Percentiles rank a stretch among this genome's conserved stretches.
phyloP scores from a whole-genome alignment of 2,113 vertebrate species.

The Otocyon megalotis region DNA sequence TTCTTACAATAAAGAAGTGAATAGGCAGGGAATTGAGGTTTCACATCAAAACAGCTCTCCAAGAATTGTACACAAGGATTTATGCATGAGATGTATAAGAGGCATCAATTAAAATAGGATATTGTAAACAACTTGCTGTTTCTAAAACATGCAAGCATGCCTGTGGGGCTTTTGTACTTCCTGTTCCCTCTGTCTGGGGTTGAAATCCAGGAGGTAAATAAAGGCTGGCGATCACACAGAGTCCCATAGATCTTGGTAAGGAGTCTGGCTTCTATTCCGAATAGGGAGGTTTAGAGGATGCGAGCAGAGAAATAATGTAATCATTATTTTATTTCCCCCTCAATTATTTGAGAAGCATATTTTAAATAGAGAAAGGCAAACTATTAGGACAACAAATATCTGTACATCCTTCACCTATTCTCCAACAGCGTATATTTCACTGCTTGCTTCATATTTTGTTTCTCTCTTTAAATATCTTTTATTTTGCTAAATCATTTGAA shows the following conservation, averaged over 20 bases:
- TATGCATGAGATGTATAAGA: not conserved
- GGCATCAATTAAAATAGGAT: not conserved
- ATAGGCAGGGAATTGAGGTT: not conserved
- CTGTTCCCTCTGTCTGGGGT: not conserved
- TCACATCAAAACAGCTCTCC: not conserved
- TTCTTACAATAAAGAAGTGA: not conserved
- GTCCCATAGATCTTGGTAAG: not conserved
- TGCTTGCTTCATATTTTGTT: not conserved
- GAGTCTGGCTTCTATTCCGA: not conserved
- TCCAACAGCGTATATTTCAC: not conserved
- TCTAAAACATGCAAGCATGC: not conserved
- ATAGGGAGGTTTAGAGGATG: not conserved
- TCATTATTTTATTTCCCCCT: not conserved
- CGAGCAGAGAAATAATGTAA: not conserved
- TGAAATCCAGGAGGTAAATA: not conserved
- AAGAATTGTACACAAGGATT: not conserved
- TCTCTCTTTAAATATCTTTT: not conserved
- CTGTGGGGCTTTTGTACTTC: not conserved
- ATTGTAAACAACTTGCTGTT: not conserved
- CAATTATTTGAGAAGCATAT: not conserved
- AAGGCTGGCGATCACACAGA: not conserved
- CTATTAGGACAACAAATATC: not conserved
- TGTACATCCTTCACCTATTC: not conserved
- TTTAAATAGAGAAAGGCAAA: conserved; percentile 23
- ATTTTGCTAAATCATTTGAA: conserved; percentile 28